These are phyloP conservation scores for Forbesichthys papilliferus DNA, from an alignment of 2,113 vertebrate genomes.

Conservation along the genomic window DNA sequence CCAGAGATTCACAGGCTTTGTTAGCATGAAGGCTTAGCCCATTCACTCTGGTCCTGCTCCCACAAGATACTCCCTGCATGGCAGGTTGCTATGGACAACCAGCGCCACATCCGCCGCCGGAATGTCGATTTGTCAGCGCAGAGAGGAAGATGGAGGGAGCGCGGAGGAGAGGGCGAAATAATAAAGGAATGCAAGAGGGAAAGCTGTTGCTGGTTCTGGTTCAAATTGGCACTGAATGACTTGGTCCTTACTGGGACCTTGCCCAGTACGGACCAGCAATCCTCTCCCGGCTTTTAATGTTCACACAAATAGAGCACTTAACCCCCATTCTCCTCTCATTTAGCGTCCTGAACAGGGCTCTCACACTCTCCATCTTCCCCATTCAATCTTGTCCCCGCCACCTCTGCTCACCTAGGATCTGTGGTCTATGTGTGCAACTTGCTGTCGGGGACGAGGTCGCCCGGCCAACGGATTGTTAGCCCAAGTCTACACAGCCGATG, in stretches of 20 bases:
- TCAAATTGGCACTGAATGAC: conserved; percentile 66
- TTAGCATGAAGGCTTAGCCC: conserved; percentile 64
- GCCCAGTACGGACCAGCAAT: conserved; percentile 31
- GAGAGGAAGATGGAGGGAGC: conserved; percentile 43
- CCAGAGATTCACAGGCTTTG: conserved; percentile 67
- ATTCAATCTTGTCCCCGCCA: conserved; percentile 33
- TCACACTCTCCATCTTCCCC: conserved; percentile 56
- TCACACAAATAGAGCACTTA: conserved; percentile 67
- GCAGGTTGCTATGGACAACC: conserved; percentile 72
- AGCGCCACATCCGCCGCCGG: conserved; percentile 61
- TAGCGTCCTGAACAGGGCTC: conserved; percentile 55
- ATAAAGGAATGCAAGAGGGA: conserved; percentile 24
- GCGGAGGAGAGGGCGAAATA: conserved; percentile 44
- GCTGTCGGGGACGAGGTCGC: conserved; percentile 16
- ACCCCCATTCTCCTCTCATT: conserved; percentile 59
- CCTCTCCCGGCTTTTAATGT: conserved; percentile 56
- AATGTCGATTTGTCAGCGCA: conserved; percentile 68
- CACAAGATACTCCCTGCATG: conserved; percentile 71
- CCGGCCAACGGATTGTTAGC: conserved; percentile 39
- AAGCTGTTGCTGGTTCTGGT: conserved; percentile 41
- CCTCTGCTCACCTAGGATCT: conserved; percentile 31
- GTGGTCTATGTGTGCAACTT: conserved; percentile 55
- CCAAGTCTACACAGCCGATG: conserved; percentile 40
- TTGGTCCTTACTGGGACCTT: conserved; percentile 42
- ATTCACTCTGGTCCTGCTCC: conserved; percentile 70